Base-by-base conservation (phyloP, 2,113 vertebrate species). In the Progne subis region DNA sequence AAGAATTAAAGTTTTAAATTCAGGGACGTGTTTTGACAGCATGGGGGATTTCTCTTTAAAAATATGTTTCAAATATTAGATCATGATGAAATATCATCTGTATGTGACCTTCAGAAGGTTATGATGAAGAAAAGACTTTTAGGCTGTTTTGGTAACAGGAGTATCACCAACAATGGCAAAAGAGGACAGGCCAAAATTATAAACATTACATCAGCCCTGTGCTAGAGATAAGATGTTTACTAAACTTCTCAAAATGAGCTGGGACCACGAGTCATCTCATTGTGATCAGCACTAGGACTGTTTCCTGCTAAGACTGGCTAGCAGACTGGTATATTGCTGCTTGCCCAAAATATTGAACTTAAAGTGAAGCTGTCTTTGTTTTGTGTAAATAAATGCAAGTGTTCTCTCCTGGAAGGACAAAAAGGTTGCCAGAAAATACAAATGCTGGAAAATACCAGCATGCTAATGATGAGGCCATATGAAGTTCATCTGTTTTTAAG, bases 341-440 rank as follows among this genome's bases (percentile, higher is more conserved):
- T 95, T 94, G 87, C 86, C 97, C 97, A 95, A 97, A 98, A 98
- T 96, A 98, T 72, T 96, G 92, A 94, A 94, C 79, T 82, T 92
- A 68, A 71, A 87, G 91, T 31, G 78, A 92, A 79, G 55, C 92
- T 80, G 72, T 46, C 88, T 96, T 70, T 98, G 96, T 98, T 98
- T 98, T 98, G 96, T 98, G 98, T 98, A 98, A 98, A 98, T 97
- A 98, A 97, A 94, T 19, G 76, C 61, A 90, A 75, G 74, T 32
- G 9, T 81, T 94, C 49, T 70, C 70, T 31, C 49, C 65, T 91
- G 87, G 81, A 97, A 98, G 97, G 97, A 94, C 97, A 97, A 72
- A 96, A 91, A 92, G 96, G 95, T 96, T 96, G 88, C 20, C 61
- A 57, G 60, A 53, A 88, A 89, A 86, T 72, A 71, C 59, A 94